Conservation (phyloP, 2,797 vertebrate species). For the Diplodus puntazzo region DNA sequence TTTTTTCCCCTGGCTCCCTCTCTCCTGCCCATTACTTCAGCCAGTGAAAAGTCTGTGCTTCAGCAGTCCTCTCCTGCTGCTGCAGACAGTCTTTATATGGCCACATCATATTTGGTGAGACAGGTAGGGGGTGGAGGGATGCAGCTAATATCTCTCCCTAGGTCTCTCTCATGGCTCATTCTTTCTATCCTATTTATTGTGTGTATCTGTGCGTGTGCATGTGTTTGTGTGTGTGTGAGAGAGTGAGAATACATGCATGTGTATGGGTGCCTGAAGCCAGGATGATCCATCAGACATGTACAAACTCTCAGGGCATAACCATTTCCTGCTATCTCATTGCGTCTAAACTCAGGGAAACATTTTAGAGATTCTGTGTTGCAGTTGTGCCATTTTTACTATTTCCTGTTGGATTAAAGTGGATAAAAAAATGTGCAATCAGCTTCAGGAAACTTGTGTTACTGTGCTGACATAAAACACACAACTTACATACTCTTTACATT, state of each 20-base stretch:
- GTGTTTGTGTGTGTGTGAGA: not conserved
- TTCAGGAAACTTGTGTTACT: constrained; percentile 29
- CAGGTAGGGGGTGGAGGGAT: constrained; percentile 64
- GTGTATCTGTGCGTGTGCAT: constrained; percentile 29
- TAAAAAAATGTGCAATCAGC: constrained; percentile 62
- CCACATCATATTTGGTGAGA: constrained; percentile 78
- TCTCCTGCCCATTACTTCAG: constrained; percentile 62
- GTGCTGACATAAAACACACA: constrained; percentile 47
- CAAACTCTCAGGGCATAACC: constrained; percentile 53
- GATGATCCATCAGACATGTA: constrained; percentile 62
- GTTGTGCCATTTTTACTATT: constrained; percentile 56
- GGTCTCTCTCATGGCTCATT: constrained; percentile 68
- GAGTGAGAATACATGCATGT: constrained; percentile 30
- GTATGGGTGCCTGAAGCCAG: constrained; percentile 38
- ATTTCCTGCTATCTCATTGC: constrained; percentile 60
- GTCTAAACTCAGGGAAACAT: constrained; percentile 63
- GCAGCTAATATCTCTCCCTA: constrained; percentile 72
- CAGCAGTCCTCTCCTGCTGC: constrained; percentile 67
- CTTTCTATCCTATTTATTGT: constrained; percentile 66
- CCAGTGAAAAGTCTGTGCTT: constrained; percentile 66
- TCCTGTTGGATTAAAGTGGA: constrained; percentile 62
- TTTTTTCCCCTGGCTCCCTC: constrained; percentile 17
- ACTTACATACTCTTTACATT: not conserved
- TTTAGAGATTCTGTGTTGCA: constrained; percentile 65
- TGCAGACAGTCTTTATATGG: constrained; percentile 71